Evolutionary conservation across 2,888 invertebrate species (phyloP), one percentile per base, ranked within the genome.

Genomic region (Andrena trimmerana): DNA sequence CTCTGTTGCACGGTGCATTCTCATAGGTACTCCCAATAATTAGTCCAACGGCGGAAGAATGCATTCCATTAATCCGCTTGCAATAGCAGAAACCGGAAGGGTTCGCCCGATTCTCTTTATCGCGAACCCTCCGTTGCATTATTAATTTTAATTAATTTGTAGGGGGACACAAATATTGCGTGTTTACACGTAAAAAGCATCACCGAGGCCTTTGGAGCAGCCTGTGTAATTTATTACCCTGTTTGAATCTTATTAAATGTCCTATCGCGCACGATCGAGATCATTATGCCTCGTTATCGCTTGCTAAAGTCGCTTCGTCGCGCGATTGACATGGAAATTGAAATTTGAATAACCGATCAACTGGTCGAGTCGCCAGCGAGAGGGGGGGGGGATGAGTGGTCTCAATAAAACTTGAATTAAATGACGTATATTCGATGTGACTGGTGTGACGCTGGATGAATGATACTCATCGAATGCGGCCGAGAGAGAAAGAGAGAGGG

Each of bases 361-460:
- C 20, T 42, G 54, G 24, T 36, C 62, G 72, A 31, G 69, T 27
- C 59, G 59, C 52, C 33, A 16, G 48, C 36, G 48, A 36, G 57
- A 48, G 59, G 33, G 67, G 57, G n/a, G n/a, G 60, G 36, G 36
- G 50, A 27, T 24, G 36, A 66, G 42, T 27, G 42, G 59, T 66
- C 79, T 70, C 65, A 42, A 79, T 80, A 79, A 80, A 80, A 80
- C 59, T 60, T 59, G 70, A 70, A 80, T 80, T 66, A 79, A 70
- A 71, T 79, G 79, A 80, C 68, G 67, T 33, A 59, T 48, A 36
- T 69, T 59, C 57, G 70, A 79, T 48, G 36, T 33, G 57, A n/a
- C 36, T 31, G n/a, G 65, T 57, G 57, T 54, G 57, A 48, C 42
- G 42, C 29, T 42, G 52, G 79, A 69, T 69, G 68, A 78, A 78